phyloP scores from a whole-genome alignment of 2,113 vertebrate genomes.

The Oncorhynchus nerka region DNA sequence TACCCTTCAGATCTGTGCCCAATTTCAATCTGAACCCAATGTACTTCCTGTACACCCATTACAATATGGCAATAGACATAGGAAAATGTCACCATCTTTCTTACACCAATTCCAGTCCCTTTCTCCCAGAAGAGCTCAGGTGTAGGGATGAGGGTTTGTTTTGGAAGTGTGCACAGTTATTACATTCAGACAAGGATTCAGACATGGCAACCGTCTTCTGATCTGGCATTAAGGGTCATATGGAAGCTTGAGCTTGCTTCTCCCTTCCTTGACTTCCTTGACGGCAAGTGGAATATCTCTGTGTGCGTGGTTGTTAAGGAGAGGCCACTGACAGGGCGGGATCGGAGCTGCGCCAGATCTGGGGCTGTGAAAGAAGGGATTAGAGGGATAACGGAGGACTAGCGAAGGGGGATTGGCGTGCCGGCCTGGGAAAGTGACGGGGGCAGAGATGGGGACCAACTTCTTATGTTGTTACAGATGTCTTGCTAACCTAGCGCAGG shows the following conservation, averaged over 20 bases:
- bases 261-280: neutral
- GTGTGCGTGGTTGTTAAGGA: neutral
- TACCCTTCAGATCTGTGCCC: neutral
- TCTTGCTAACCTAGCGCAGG: neutral
- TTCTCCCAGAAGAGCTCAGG: too few relatives aligned
- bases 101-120: too few relatives aligned
- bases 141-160: too few relatives aligned
- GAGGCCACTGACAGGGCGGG: slow-evolving; percentile 18
- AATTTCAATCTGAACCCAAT: too few relatives aligned
- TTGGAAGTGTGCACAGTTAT: too few relatives aligned
- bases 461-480: neutral
- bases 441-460: neutral
- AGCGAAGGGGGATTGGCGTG: slow-evolving; percentile 37
- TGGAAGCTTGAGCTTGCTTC: neutral
- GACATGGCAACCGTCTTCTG: neutral
- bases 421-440: slow-evolving; percentile 40
- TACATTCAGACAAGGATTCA: neutral
- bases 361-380: slow-evolving; percentile 50
- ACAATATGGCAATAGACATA: too few relatives aligned
- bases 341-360: slow-evolving; percentile 26
- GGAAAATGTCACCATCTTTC: too few relatives aligned
- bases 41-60: too few relatives aligned
- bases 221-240: neutral
- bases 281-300: neutral
- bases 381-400: slow-evolving; percentile 45